These are phyloP conservation scores for Telenomus remus DNA, from an alignment of 1,140 invertebrate species.

Conservation along the genomic window DNA sequence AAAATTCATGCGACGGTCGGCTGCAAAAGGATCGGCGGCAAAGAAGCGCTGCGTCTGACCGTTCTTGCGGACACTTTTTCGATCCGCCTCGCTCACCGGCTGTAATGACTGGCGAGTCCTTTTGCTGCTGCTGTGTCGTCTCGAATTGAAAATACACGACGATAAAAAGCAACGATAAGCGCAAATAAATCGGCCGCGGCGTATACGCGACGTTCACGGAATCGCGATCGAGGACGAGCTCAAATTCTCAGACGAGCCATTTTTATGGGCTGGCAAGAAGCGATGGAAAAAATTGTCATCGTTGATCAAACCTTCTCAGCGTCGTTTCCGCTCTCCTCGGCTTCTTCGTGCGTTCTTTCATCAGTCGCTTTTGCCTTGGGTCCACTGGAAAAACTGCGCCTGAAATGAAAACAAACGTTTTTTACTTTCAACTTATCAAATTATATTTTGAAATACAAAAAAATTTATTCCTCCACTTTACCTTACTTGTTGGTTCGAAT, in stretches of 20 bases:
- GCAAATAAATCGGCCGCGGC: conserved; percentile 38
- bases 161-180: conserved; percentile 55
- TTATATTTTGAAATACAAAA: neutral
- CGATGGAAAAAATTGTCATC: conserved; percentile 12
- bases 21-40: conserved; percentile 33
- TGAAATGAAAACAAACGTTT: no score
- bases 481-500: no score
- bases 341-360: no score
- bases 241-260: conserved; percentile 48
- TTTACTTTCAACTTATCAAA: no score
- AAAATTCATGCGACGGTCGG: conserved; percentile 60
- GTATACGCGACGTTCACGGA: conserved; percentile 36
- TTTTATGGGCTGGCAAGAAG: conserved; percentile 32
- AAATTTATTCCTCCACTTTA: no score
- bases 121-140: conserved; percentile 36
- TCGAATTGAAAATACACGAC: conserved; percentile 57
- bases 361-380: no score
- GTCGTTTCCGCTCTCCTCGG: no score
- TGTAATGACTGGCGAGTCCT: conserved; percentile 53
- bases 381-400: no score
- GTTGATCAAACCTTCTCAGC: no score
- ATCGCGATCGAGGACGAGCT: conserved; percentile 43
- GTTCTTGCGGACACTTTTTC: conserved; percentile 57
- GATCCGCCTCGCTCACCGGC: conserved; percentile 33
- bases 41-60: conserved; percentile 34